Base-by-base conservation (phyloP, 2,888 invertebrate genomes). In the Copidosoma aretas region DNA sequence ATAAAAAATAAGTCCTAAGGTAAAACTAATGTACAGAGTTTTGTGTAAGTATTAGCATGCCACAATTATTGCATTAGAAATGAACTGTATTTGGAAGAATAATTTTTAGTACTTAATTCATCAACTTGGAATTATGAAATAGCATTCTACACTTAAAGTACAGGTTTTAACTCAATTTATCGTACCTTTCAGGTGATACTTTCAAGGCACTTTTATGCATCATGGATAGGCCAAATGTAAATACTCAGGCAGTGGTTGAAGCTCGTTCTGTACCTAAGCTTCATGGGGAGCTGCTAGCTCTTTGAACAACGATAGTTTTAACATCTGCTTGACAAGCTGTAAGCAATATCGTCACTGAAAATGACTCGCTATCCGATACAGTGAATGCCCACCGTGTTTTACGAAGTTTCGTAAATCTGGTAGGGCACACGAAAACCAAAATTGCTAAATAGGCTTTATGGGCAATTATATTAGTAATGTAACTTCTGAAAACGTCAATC, bases 191-290 rank as follows among this genome's bases (percentile, higher is more conserved):
- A 87, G 93, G 94, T 54, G 97, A 98, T 84, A 89, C 94, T 0
- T 96, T 96, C 80, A 98, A 97, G 97, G 96, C 97, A 0, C 84
- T 98, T 0, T 95, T 95, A 0, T 98, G 97, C 83, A 86, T 97
- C 1, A 96, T 95, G 0, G 97, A 98, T 81, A 97, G 97, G 0
- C 89, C 92, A 15, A 95, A 97, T 81, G 92, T 93, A 53, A 93
- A 94, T 79, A 97, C 97, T 64, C 95, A 97, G 78, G 89, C 90
- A 0, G 92, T 93, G 0, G 88, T 93, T 46, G 88, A 89, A 60
- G 87, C 90, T 5, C 91, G 91, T 0, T 86, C 90, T 14, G 89
- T 95, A 17, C 85, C 88, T 0, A 86, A 90, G 12, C 85, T 97
- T n/a, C n/a, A n/a, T n/a, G 90, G 94, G 0, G 85, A 87, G 25